Percentiles rank a stretch among this genome's conserved stretches.
phyloP scores from a whole-genome alignment of 2,888 invertebrate genomes.

The Pardosa pseudoannulata region DNA sequence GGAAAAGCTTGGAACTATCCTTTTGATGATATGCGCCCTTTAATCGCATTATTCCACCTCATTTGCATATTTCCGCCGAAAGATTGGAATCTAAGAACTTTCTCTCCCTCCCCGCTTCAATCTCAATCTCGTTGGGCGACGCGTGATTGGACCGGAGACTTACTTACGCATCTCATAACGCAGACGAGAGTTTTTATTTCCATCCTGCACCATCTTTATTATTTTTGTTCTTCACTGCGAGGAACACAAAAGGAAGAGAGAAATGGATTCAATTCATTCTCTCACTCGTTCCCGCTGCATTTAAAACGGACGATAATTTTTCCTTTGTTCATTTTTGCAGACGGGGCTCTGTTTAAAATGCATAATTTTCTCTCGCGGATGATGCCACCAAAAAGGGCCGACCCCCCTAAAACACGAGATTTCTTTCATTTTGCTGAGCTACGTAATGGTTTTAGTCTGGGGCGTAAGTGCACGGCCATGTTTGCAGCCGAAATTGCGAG shows the following conservation, averaged over 20 bases:
- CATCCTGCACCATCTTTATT: constrained; percentile 4
- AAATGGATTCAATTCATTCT: constrained; percentile 57
- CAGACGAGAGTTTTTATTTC: constrained; percentile 37
- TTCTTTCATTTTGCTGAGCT: neutral
- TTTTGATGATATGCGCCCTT: constrained; percentile 65
- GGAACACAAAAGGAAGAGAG: constrained; percentile 35
- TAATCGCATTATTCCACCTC: constrained; percentile 69
- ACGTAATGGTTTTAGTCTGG: neutral
- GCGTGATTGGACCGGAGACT: constrained; percentile 67
- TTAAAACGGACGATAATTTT: constrained; percentile 18
- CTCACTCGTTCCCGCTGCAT: neutral
- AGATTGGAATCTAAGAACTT: constrained; percentile 68
- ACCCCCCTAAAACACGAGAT: neutral
- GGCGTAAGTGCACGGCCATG: neutral
- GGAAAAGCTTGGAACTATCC: constrained; percentile 43
- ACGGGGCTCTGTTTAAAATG: constrained; percentile 6
- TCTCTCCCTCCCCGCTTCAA: constrained; percentile 40
- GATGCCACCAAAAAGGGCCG: neutral
- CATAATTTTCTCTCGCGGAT: constrained; percentile 14
- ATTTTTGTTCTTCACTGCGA: constrained; percentile 25
- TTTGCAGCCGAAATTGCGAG: neutral
- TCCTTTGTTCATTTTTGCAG: neutral
- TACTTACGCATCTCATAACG: constrained; percentile 71
- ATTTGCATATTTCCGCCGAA: constrained; percentile 70
- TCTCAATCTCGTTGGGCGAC: constrained; percentile 67